Conservation (phyloP, 2,797 vertebrate species). For the Ceryle rudis region DNA sequence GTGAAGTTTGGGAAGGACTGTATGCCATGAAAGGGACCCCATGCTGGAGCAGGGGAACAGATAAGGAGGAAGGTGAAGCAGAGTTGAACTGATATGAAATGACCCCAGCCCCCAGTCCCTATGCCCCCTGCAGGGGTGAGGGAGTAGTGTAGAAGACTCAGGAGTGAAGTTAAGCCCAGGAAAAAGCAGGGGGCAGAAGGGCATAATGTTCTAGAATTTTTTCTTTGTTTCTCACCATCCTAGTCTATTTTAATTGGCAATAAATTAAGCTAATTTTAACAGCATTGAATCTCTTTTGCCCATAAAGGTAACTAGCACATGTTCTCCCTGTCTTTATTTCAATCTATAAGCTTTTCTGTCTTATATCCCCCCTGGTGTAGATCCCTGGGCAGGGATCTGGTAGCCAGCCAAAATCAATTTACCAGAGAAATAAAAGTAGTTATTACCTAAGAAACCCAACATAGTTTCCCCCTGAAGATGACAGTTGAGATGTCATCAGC, state of each 20-base stretch:
- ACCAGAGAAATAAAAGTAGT: background rate
- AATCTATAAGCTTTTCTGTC: background rate
- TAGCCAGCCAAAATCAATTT: background rate
- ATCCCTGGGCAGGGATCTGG: background rate
- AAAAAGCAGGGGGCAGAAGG: background rate
- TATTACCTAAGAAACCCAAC: too few species aligned
- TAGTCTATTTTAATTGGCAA: background rate
- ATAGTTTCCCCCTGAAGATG: background rate
- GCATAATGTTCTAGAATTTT: background rate
- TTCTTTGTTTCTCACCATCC: background rate
- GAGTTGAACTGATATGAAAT: background rate
- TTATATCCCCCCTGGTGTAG: background rate
- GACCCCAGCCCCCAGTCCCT: background rate
- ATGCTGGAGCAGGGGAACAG: background rate
- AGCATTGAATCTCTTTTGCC: background rate
- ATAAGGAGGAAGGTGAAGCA: background rate
- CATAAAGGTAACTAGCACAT: fast-evolving
- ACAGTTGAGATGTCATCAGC: background rate
- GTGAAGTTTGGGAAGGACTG: background rate
- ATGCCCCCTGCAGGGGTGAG: fast-evolving
- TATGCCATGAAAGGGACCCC: background rate
- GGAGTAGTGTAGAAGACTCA: background rate
- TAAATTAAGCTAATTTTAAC: background rate
- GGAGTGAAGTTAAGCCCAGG: background rate
- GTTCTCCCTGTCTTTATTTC: background rate